These are phyloP conservation scores for Galeopterus variegatus DNA, from an alignment of 2,113 vertebrate species.

Conservation along the genomic window DNA sequence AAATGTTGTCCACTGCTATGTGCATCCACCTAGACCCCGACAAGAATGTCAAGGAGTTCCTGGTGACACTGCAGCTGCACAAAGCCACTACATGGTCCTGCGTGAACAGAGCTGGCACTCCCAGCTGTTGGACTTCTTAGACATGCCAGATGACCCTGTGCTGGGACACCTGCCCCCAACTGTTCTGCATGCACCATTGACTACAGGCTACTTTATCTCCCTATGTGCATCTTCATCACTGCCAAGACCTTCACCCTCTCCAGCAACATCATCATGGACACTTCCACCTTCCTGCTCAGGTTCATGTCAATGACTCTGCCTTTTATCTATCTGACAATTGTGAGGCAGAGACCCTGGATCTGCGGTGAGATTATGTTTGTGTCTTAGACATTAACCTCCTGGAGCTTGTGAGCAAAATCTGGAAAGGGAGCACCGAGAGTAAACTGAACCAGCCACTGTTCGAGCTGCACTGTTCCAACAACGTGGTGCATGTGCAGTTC, in stretches of 20 bases:
- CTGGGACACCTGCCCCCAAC: constrained; percentile 94
- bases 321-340: constrained; percentile 96
- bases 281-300: constrained; percentile 96
- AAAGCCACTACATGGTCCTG: constrained; percentile 93
- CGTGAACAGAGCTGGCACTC: constrained; percentile 95
- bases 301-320: constrained; percentile 94
- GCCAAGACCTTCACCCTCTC: constrained; percentile 96
- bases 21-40: constrained; percentile 94
- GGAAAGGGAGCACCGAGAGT: constrained; percentile 92
- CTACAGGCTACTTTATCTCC: constrained; percentile 96
- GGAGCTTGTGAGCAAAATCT: constrained; percentile 95
- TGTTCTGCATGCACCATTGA: constrained; percentile 95
- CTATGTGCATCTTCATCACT: constrained; percentile 92
- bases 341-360: constrained; percentile 91
- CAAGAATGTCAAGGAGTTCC: constrained; percentile 95
- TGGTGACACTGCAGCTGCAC: constrained; percentile 94
- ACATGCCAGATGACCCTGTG: constrained; percentile 95
- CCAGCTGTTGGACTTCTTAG: constrained; percentile 95
- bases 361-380: constrained; percentile 95
- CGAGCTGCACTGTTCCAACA: constrained; percentile 96
- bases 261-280: constrained; percentile 96
- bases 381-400: constrained; percentile 95
- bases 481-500: constrained; percentile 94
- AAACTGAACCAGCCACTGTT: constrained; percentile 94
- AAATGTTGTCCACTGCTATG: constrained; percentile 94